Percentiles rank a stretch among this genome's conserved stretches.
These are phyloP conservation scores for Bombyx huttoni DNA, from an alignment of 2,888 invertebrate genomes.

Conservation along the genomic window DNA sequence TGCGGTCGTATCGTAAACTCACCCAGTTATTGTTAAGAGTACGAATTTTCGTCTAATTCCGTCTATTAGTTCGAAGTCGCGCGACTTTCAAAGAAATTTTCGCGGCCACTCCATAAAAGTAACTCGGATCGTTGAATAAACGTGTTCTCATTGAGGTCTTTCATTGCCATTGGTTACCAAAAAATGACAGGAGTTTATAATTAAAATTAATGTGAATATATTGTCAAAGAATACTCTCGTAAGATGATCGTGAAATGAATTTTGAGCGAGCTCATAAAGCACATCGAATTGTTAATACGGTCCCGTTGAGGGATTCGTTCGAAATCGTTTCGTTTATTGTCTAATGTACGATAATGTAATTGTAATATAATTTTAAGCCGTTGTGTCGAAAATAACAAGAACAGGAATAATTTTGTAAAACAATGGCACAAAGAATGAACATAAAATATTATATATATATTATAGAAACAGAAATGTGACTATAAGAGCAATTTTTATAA, in stretches of 20 bases:
- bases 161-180: slow-evolving; percentile 72
- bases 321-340: slow-evolving; percentile 55
- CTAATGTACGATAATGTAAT: slow-evolving; percentile 61
- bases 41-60: slow-evolving; percentile 19
- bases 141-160: slow-evolving; percentile 56
- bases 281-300: slow-evolving; percentile 70
- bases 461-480: slow-evolving; percentile 72
- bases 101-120: slow-evolving; percentile 48
- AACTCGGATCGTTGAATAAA: slow-evolving; percentile 50
- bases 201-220: slow-evolving; percentile 65
- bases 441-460: slow-evolving; percentile 68
- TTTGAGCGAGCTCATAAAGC: slow-evolving; percentile 44
- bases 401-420: slow-evolving; percentile 73
- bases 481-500: slow-evolving; percentile 74
- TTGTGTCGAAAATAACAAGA: slow-evolving; percentile 71
- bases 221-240: slow-evolving; percentile 57
- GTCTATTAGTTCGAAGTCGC: slow-evolving; percentile 17
- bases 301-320: slow-evolving; percentile 52
- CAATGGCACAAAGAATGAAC: slow-evolving; percentile 72
- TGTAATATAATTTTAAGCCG: slow-evolving; percentile 71
- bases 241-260: slow-evolving; percentile 50
- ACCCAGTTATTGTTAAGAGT: slow-evolving; percentile 53
- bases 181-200: slow-evolving; percentile 70
- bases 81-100: slow-evolving; percentile 47
- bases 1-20: slow-evolving; percentile 38